Evolutionary conservation across 2,797 vertebrate genomes (phyloP).

Genomic region (Acrocephalus scirpaceus): DNA sequence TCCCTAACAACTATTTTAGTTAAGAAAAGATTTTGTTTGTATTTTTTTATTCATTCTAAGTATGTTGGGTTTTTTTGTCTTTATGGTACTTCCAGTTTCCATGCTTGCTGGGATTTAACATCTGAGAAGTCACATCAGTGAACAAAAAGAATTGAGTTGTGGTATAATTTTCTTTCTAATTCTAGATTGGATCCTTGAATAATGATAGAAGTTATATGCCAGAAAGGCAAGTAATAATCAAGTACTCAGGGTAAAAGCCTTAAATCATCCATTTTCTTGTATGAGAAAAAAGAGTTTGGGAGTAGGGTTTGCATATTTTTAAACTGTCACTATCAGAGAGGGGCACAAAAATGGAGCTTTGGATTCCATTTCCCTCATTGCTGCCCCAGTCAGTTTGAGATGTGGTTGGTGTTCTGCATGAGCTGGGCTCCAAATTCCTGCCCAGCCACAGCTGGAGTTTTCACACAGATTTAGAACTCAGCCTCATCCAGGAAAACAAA

Average conservation of each 20-base stretch:
- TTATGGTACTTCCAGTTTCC: background rate
- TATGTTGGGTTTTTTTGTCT: background rate
- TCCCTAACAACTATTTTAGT: background rate
- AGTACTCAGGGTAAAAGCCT: background rate
- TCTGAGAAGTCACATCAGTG: background rate
- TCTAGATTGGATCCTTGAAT: background rate
- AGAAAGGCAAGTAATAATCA: background rate
- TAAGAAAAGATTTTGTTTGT: background rate
- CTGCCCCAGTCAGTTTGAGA: no score
- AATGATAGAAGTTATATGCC: background rate
- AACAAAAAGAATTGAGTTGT: background rate
- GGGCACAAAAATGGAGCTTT: background rate
- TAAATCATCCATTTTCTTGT: background rate
- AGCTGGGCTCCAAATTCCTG: background rate
- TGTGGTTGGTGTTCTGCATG: background rate
- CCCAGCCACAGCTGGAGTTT: background rate
- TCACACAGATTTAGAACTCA: background rate
- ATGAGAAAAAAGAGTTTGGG: background rate
- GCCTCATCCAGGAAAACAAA: background rate
- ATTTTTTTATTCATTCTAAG: background rate
- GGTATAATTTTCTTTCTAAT: background rate
- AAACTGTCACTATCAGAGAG: background rate
- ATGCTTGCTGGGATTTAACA: background rate
- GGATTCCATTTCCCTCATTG: accelerated
- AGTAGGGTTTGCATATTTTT: background rate